A percentile compares a stretch with the other conserved stretches of the same genome.
Conservation (phyloP, 2,113 vertebrate species). For the Harpagus bidentatus region DNA sequence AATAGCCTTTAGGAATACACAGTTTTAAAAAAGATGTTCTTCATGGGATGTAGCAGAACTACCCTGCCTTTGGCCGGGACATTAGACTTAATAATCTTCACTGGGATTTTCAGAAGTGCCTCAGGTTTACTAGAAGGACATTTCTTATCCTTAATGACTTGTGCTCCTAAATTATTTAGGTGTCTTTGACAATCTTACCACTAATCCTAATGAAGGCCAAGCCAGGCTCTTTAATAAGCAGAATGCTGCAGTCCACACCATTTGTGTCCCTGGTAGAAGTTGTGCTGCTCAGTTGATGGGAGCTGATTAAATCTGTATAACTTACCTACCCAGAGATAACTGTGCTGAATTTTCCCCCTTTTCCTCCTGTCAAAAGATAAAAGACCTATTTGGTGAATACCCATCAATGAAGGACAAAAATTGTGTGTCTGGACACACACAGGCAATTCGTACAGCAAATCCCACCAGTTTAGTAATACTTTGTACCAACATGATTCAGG, state of each 20-base stretch:
- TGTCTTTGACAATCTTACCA: neutral
- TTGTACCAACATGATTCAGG: neutral
- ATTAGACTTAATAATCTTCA: neutral
- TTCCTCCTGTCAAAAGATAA: neutral
- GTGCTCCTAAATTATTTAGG: slow-evolving; percentile 14
- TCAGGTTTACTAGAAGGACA: neutral
- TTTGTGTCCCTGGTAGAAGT: neutral
- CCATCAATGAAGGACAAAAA: neutral
- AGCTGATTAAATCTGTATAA: neutral
- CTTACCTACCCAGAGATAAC: neutral
- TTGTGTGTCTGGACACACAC: neutral
- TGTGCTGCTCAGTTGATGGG: neutral
- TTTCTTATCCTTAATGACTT: neutral
- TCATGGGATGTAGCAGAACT: neutral
- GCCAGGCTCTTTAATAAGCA: neutral
- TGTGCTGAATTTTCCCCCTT: neutral
- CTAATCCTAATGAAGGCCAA: neutral
- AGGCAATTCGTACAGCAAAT: neutral
- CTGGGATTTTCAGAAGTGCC: neutral
- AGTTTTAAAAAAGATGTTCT: neutral
- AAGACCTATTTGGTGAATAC: neutral
- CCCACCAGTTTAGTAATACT: neutral
- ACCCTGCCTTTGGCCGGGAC: neutral
- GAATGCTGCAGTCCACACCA: neutral
- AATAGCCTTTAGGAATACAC: neutral